Conservation (phyloP, 37 sponge, comb jelly and placozoan species). For the Diacarnus erythraeanus region DNA sequence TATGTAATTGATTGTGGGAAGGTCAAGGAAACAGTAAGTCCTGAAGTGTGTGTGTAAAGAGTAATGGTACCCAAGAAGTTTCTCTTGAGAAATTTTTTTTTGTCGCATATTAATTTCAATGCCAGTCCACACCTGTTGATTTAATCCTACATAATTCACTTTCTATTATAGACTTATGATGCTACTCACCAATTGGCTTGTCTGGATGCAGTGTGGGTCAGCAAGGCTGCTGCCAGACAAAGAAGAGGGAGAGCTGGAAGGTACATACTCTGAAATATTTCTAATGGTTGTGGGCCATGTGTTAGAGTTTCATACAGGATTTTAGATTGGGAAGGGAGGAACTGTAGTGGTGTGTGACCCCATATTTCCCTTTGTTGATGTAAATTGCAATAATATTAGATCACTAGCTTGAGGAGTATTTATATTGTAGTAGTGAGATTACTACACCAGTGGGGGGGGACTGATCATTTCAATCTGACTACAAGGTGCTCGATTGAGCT, state of each 20-base stretch:
- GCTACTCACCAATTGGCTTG: conserved; percentile 58
- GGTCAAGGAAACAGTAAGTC: conserved; percentile 77
- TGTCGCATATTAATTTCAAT: not conserved
- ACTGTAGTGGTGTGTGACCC: too few species aligned
- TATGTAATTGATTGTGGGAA: conserved; percentile 90
- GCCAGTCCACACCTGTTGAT: not conserved
- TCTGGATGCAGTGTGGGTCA: conserved; percentile 77
- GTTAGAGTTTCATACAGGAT: too few species aligned
- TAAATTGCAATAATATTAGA: too few species aligned
- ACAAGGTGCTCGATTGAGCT: too few species aligned
- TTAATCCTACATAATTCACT: not conserved
- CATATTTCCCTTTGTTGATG: too few species aligned
- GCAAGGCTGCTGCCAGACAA: conserved; percentile 85
- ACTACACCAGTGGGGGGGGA: too few species aligned
- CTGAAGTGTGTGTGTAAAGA: not conserved
- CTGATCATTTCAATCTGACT: too few species aligned
- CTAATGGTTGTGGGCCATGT: too few species aligned
- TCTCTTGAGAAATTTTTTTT: too few species aligned
- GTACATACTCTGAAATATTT: conserved; percentile 5
- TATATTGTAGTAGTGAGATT: not conserved
- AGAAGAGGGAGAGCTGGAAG: conserved; percentile 88
- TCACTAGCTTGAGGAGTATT: not conserved
- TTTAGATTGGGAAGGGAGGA: too few species aligned
- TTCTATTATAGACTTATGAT: conserved; percentile 59
- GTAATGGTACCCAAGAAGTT: not conserved